Conservation (phyloP, 2,888 invertebrate genomes). For the Zaprionus obscuricornis region DNA sequence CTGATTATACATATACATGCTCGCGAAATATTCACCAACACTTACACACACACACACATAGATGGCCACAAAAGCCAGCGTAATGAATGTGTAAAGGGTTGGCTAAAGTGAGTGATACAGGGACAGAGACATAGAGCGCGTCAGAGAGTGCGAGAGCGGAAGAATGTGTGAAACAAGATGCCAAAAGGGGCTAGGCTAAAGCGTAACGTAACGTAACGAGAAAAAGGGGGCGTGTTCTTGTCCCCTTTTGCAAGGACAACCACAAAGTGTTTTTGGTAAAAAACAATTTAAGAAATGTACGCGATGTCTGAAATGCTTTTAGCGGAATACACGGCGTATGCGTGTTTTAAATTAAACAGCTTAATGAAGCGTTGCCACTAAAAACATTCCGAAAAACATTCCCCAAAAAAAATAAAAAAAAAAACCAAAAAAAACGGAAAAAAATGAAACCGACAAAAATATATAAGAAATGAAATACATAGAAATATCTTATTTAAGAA, state of each 20-base stretch:
- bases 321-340: constrained; percentile 53
- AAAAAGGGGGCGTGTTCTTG: not conserved
- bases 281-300: constrained; percentile 67
- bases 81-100: constrained; percentile 77
- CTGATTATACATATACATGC: constrained; percentile 64
- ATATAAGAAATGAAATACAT: constrained; percentile 65
- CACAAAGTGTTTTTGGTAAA: constrained; percentile 55
- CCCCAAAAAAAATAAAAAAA: not conserved
- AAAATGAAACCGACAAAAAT: too few relatives aligned
- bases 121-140: constrained; percentile 1
- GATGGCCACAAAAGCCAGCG: constrained; percentile 51
- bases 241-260: constrained; percentile 23
- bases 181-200: constrained; percentile 19
- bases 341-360: constrained; percentile 41
- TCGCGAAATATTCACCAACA: constrained; percentile 46
- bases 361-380: constrained; percentile 45
- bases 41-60: constrained; percentile 21
- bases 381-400: constrained; percentile 5
- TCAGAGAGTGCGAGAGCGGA: not conserved
- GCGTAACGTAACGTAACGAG: not conserved
- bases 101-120: constrained; percentile 10
- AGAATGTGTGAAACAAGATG: constrained; percentile 31
- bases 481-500: constrained; percentile 54
- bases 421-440: too few relatives aligned
- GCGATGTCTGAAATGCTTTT: constrained; percentile 52